A percentile compares a stretch with the other conserved stretches of the same genome.
Evolutionary conservation across 2,797 vertebrate genomes (phyloP).

Genomic region (Glossophaga mutica): DNA sequence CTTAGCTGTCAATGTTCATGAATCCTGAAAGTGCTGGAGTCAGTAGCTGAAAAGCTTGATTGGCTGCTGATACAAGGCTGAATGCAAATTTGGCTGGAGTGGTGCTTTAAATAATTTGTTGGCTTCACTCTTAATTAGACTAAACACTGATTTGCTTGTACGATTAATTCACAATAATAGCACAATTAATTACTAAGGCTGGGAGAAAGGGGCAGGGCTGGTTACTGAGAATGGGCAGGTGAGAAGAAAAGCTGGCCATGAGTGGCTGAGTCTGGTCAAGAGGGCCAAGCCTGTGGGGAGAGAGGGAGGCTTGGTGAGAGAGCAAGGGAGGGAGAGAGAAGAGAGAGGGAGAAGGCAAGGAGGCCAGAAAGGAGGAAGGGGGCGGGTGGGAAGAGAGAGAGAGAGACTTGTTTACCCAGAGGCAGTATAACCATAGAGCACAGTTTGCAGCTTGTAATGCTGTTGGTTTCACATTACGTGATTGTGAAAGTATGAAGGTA

Average conservation of each 20-base stretch:
- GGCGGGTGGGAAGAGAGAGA: too few species aligned
- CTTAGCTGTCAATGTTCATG: not conserved
- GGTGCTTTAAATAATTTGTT: slow-evolving; percentile 71
- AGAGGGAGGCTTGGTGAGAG: not conserved
- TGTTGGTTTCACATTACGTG: not conserved
- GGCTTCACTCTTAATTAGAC: slow-evolving; percentile 73
- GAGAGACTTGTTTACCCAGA: not conserved
- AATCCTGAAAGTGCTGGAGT: not conserved
- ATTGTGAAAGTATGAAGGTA: not conserved
- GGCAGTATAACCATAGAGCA: not conserved
- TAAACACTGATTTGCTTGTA: slow-evolving; percentile 67
- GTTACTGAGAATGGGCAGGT: not conserved
- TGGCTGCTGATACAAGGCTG: slow-evolving; percentile 34
- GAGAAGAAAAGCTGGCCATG: not conserved
- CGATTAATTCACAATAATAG: slow-evolving; percentile 70
- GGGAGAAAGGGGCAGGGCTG: not conserved
- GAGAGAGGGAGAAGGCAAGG: too few species aligned
- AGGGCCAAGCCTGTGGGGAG: not conserved
- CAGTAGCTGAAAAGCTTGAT: slow-evolving; percentile 2
- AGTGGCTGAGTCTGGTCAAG: not conserved
- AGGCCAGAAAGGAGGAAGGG: too few species aligned
- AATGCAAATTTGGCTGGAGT: slow-evolving; percentile 61
- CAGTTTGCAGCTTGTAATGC: not conserved
- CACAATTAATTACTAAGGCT: slow-evolving; percentile 54
- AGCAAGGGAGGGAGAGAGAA: not conserved